These are phyloP conservation scores for Cryptotermes secundus DNA, from an alignment of 1,140 invertebrate species.

Conservation along the genomic window DNA sequence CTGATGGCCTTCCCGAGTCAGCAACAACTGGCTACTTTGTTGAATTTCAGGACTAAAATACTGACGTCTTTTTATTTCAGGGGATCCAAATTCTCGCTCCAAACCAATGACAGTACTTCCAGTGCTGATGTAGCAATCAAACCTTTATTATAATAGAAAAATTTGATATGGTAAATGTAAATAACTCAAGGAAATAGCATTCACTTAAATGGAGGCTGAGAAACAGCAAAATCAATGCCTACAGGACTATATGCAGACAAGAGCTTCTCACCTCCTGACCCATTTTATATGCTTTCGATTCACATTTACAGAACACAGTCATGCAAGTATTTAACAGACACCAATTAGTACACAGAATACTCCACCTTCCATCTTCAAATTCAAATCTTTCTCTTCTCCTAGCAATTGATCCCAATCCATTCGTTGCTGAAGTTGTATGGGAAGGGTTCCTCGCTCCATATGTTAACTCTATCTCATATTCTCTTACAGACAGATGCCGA, in stretches of 20 bases:
- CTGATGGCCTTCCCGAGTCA: neutral
- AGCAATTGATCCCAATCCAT: neutral
- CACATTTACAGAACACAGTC: too few relatives aligned
- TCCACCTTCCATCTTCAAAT: neutral
- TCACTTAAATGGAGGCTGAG: too few relatives aligned
- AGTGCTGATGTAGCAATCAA: neutral
- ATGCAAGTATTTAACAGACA: too few relatives aligned
- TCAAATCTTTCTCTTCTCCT: constrained; percentile 26
- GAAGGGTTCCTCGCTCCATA: constrained; percentile 8
- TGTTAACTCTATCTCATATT: constrained; percentile 48
- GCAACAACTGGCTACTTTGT: neutral
- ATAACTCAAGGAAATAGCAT: too few relatives aligned
- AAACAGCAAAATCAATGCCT: too few relatives aligned
- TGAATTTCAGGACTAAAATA: neutral
- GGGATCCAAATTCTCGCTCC: neutral
- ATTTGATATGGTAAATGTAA: neutral
- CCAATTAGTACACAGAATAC: too few relatives aligned
- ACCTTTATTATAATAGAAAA: neutral
- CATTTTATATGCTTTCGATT: too few relatives aligned
- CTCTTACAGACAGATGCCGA: constrained; percentile 53
- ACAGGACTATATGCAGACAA: too few relatives aligned
- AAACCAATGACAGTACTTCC: constrained; percentile 1
- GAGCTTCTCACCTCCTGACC: too few relatives aligned
- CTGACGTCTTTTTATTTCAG: constrained; percentile 15
- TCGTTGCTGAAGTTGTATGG: too few relatives aligned